Evolutionary conservation across 2,797 vertebrate genomes (phyloP).

Genomic region (Acipenser ruthenus): DNA sequence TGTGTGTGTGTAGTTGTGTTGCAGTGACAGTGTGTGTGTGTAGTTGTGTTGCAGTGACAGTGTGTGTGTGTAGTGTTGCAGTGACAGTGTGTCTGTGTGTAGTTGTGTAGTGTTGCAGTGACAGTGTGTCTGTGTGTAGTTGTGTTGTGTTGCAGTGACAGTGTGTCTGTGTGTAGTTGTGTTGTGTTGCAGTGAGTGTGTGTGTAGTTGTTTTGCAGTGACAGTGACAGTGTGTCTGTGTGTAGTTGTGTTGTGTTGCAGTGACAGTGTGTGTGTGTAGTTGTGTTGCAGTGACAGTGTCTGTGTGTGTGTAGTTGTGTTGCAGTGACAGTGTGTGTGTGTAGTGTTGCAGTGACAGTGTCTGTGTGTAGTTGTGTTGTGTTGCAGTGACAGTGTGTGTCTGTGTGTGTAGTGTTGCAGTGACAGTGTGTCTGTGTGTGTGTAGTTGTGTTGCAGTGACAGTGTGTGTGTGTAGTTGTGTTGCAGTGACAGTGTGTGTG

Average conservation of each 20-base stretch:
- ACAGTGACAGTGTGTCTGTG: too few species aligned
- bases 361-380: slow-evolving; percentile 54
- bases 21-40: too few species aligned
- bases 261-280: not conserved
- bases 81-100: slow-evolving; percentile 2
- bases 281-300: slow-evolving; percentile 63
- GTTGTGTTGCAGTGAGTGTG: not conserved
- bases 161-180: too few species aligned
- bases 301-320: too few species aligned
- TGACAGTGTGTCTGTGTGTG: fast-evolving
- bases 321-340: slow-evolving; percentile 71
- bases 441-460: fast-evolving
- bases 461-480: too few species aligned
- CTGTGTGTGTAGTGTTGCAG: not conserved
- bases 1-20: fast-evolving
- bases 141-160: not conserved
- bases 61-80: too few species aligned
- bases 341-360: slow-evolving; percentile 67
- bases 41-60: not conserved
- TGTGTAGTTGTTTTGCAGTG: not conserved
- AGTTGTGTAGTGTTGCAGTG: slow-evolving; percentile 6
- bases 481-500: too few species aligned
- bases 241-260: not conserved
- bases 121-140: too few species aligned
- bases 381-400: too few species aligned